These are phyloP conservation scores for Carduelis carduelis DNA, from an alignment of 2,797 vertebrate species.

Conservation along the genomic window DNA sequence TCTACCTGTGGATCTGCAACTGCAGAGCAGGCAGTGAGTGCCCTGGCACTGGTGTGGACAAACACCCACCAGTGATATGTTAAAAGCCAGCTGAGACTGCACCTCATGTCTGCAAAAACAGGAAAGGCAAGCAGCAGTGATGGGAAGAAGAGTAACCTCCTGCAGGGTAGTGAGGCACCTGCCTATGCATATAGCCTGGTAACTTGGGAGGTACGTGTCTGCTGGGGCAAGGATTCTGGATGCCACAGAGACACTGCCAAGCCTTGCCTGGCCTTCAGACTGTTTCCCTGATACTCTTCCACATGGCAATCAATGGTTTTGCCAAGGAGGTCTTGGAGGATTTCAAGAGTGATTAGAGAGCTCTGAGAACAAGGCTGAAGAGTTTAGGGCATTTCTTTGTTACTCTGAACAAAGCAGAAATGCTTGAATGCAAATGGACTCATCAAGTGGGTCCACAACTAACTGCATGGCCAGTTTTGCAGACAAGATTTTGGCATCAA, in stretches of 20 bases:
- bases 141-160: background rate
- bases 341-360: background rate
- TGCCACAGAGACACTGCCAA: background rate
- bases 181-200: fast-evolving
- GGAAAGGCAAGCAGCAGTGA: background rate
- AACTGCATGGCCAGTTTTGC: background rate
- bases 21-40: background rate
- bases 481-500: background rate
- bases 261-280: background rate
- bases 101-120: background rate
- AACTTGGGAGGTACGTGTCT: background rate
- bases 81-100: background rate
- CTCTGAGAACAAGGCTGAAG: background rate
- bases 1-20: background rate
- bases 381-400: background rate
- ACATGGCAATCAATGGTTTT: background rate
- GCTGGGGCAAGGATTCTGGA: background rate
- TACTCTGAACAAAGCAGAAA: background rate
- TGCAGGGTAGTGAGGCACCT: background rate
- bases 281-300: background rate
- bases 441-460: background rate
- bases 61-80: background rate
- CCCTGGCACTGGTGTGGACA: background rate
- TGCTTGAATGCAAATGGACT: background rate
- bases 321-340: background rate